Conservation (phyloP, 2,888 invertebrate species). For the Atethmia centrago region DNA sequence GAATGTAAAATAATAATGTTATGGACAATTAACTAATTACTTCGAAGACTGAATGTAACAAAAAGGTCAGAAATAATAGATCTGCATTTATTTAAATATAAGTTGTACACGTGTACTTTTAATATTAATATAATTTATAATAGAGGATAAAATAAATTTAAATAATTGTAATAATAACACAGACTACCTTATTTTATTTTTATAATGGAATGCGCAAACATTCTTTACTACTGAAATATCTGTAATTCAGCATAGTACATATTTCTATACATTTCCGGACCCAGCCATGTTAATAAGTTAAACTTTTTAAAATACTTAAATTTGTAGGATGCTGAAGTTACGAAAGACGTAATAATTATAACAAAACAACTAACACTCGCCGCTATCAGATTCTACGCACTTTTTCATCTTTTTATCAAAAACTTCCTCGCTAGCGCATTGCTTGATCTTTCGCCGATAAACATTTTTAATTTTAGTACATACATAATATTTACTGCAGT, state of each 20-base stretch:
- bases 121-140: slow-evolving; percentile 23
- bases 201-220: background rate
- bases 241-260: background rate
- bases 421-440: slow-evolving; percentile 83
- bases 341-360: slow-evolving; percentile 4
- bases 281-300: background rate
- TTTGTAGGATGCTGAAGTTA: background rate
- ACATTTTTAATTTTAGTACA: slow-evolving; percentile 79
- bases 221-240: background rate
- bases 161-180: slow-evolving; percentile 23
- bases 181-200: slow-evolving; percentile 29
- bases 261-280: background rate
- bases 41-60: slow-evolving; percentile 47
- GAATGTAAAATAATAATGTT: slow-evolving; percentile 58
- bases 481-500: slow-evolving; percentile 85
- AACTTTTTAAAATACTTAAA: background rate
- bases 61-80: slow-evolving; percentile 26
- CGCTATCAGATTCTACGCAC: slow-evolving; percentile 80
- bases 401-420: slow-evolving; percentile 81
- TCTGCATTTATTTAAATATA: slow-evolving; percentile 36
- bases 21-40: slow-evolving; percentile 6
- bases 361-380: slow-evolving; percentile 70
- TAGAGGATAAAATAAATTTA: slow-evolving; percentile 27
- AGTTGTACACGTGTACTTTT: slow-evolving; percentile 42
- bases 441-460: slow-evolving; percentile 79